phyloP scores from a whole-genome alignment of 2,888 invertebrate species.

The Poecilobothrus nobilitatus region DNA sequence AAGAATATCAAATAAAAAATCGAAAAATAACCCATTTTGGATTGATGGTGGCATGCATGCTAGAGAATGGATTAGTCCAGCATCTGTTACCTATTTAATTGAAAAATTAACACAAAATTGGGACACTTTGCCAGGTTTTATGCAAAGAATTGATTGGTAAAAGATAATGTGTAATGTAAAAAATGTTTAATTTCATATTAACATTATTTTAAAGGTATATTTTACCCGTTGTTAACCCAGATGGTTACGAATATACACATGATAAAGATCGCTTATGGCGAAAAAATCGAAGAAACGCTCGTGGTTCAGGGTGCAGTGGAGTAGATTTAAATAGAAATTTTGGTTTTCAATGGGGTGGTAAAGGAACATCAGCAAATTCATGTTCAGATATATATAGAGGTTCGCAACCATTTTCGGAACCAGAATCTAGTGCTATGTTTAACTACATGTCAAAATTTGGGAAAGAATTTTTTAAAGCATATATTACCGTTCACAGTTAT shows the following conservation, averaged over 20 bases:
- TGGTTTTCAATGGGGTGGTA: slow-evolving; percentile 79
- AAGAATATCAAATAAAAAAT: slow-evolving; percentile 61
- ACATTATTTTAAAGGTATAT: slow-evolving; percentile 49
- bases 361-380: slow-evolving; percentile 73
- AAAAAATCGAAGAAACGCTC: slow-evolving; percentile 57
- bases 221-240: slow-evolving; percentile 68
- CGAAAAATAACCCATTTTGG: slow-evolving; percentile 58
- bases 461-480: slow-evolving; percentile 55
- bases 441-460: slow-evolving; percentile 46
- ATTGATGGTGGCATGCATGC: slow-evolving; percentile 76
- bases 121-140: slow-evolving; percentile 53
- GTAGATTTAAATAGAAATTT: slow-evolving; percentile 83
- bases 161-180: background rate
- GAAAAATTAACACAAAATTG: slow-evolving; percentile 61
- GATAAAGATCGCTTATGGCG: slow-evolving; percentile 74
- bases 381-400: slow-evolving; percentile 79
- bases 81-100: slow-evolving; percentile 67
- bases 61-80: slow-evolving; percentile 82
- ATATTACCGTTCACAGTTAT: slow-evolving; percentile 74
- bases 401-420: slow-evolving; percentile 72
- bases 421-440: slow-evolving; percentile 65
- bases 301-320: slow-evolving; percentile 57
- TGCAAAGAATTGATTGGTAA: slow-evolving; percentile 76
- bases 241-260: slow-evolving; percentile 83
- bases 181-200: background rate